Evolutionary conservation across 2,113 vertebrate species (phyloP).

Genomic region (Nothoprocta perdicaria): DNA sequence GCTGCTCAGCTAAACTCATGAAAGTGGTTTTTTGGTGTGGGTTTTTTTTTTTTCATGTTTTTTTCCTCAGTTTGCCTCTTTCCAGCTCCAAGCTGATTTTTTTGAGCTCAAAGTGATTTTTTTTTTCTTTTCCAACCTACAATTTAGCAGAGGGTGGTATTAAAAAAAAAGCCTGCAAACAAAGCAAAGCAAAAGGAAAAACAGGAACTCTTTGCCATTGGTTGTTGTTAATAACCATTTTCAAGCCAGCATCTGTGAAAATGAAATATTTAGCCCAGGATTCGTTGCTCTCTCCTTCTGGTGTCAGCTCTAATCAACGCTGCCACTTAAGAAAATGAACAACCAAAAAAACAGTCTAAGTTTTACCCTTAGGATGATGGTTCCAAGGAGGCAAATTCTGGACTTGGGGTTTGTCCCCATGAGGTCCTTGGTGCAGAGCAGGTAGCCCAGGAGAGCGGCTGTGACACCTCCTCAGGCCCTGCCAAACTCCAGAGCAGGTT

Average conservation of each 20-base stretch:
- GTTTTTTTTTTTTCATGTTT: not conserved
- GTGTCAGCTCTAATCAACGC: conserved; percentile 13
- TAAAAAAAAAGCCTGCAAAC: not conserved
- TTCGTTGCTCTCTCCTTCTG: conserved; percentile 17
- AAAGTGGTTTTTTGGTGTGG: not conserved
- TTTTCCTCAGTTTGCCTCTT: not conserved
- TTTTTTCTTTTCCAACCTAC: not conserved
- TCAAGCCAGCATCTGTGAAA: conserved; percentile 34
- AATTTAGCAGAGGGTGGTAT: not conserved
- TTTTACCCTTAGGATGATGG: not conserved
- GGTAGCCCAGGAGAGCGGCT: not conserved
- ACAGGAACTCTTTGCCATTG: too few species aligned
- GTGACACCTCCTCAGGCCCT: not conserved
- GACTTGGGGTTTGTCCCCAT: not conserved
- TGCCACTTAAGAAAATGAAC: conserved; percentile 7
- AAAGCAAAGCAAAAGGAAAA: not conserved
- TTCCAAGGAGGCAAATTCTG: not conserved
- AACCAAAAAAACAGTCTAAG: conserved; percentile 13
- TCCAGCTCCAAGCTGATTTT: not conserved
- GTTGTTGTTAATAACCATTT: not conserved
- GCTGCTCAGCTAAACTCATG: not conserved
- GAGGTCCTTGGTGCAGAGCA: not conserved
- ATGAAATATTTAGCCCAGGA: conserved; percentile 62
- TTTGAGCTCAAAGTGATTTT: not conserved
- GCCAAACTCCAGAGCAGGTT: not conserved